Conservation (phyloP, 2,113 vertebrate species). For the Chrysochloris asiatica region DNA sequence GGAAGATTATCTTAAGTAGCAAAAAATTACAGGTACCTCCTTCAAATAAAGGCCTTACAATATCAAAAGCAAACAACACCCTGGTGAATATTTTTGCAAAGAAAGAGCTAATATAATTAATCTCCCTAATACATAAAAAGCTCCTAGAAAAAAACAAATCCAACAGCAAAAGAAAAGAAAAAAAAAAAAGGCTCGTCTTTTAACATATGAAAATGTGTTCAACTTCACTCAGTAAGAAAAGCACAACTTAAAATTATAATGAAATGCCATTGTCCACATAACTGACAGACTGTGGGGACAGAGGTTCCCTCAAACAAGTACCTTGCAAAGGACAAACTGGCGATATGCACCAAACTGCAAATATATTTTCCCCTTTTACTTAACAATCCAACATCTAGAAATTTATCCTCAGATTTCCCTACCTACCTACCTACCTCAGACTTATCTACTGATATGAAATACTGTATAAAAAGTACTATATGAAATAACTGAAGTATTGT, state of each 20-base stretch:
- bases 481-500: background rate
- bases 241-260: constrained; percentile 11
- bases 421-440: background rate
- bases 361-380: constrained; percentile 27
- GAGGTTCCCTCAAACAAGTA: background rate
- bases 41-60: constrained; percentile 32
- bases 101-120: background rate
- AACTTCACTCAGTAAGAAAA: constrained; percentile 35
- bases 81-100: constrained; percentile 5
- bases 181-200: background rate
- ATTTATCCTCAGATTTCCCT: constrained; percentile 13
- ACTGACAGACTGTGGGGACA: background rate
- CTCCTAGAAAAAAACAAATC: constrained; percentile 47
- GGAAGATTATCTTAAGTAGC: background rate
- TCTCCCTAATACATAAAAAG: background rate
- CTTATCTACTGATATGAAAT: background rate
- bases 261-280: constrained; percentile 6
- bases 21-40: background rate
- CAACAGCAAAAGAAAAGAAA: constrained; percentile 37
- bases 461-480: background rate
- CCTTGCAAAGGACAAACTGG: background rate
- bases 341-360: constrained; percentile 7
- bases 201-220: constrained; percentile 28
- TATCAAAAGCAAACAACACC: constrained; percentile 40
- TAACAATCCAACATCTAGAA: background rate